Evolutionary conservation across 2,888 invertebrate species (phyloP).

Genomic region (Orthosia gothica): DNA sequence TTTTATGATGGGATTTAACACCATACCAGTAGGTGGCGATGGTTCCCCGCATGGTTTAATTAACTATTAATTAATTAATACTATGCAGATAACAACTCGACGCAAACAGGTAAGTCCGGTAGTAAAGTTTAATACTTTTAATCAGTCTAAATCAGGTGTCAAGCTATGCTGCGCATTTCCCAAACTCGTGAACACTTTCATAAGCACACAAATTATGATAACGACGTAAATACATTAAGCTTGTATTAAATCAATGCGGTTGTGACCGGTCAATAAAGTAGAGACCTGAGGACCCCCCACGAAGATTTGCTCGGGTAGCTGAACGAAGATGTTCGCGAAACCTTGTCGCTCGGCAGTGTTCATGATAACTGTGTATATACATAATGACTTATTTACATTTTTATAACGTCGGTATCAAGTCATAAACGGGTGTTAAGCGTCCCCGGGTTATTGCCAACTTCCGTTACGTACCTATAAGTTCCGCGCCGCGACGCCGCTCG

Average conservation of each 20-base stretch:
- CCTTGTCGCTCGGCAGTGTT: constrained; percentile 10
- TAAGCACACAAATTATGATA: constrained; percentile 69
- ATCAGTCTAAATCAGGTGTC: constrained; percentile 65
- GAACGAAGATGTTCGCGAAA: constrained; percentile 51
- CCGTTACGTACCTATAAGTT: constrained; percentile 64
- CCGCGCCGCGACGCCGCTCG: constrained; percentile 31
- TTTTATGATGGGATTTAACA: constrained; percentile 40
- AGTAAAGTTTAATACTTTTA: constrained; percentile 55
- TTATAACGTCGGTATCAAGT: constrained; percentile 71
- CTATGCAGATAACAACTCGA: constrained; percentile 43
- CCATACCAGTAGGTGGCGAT: constrained; percentile 19
- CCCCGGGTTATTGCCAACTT: constrained; percentile 71
- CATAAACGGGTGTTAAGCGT: constrained; percentile 74
- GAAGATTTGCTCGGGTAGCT: constrained; percentile 63
- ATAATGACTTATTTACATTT: constrained; percentile 74
- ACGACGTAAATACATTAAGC: constrained; percentile 74
- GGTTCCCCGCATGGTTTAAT: constrained; percentile 23
- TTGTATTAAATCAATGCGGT: constrained; percentile 74
- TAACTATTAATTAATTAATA: constrained; percentile 57
- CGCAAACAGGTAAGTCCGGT: constrained; percentile 51
- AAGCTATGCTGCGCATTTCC: constrained; percentile 56
- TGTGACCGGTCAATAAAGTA: constrained; percentile 75
- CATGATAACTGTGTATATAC: constrained; percentile 60
- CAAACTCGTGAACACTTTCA: constrained; percentile 64
- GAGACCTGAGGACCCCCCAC: constrained; percentile 80